phyloP scores from a whole-genome alignment of 2,113 vertebrate species.

The Gallinago undulata region DNA sequence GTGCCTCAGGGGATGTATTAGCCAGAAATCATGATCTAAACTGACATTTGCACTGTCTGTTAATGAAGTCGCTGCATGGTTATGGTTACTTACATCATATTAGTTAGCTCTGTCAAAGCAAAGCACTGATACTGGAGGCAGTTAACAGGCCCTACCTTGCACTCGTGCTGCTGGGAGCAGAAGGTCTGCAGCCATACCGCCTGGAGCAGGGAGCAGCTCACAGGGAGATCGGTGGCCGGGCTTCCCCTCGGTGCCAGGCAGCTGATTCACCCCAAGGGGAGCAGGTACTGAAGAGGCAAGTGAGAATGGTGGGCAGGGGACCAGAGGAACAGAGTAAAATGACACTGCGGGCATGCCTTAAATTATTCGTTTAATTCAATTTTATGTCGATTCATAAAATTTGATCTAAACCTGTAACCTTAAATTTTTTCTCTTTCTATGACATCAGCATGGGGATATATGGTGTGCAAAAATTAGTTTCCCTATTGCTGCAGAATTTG shows the following conservation, averaged over 20 bases:
- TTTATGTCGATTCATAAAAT: neutral
- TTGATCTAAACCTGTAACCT: neutral
- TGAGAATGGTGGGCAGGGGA: neutral
- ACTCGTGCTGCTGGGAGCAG: neutral
- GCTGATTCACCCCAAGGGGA: neutral
- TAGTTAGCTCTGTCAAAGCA: neutral
- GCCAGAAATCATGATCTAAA: neutral
- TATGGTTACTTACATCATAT: neutral
- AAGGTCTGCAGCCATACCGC: accelerated
- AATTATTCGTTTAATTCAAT: neutral
- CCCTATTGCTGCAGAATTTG: neutral
- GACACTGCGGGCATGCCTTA: neutral
- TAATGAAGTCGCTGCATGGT: neutral
- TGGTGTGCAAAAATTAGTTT: neutral
- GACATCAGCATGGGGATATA: neutral
- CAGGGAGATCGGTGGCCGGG: accelerated
- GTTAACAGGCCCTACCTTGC: neutral
- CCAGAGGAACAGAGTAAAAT: neutral
- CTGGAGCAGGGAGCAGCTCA: neutral
- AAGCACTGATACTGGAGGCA: neutral
- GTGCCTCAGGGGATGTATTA: neutral
- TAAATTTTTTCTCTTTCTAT: neutral
- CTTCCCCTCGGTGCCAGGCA: neutral
- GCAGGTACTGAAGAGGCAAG: neutral
- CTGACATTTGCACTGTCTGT: neutral